Conservation (phyloP, 2,888 invertebrate genomes). For the Metellina segmentata region DNA sequence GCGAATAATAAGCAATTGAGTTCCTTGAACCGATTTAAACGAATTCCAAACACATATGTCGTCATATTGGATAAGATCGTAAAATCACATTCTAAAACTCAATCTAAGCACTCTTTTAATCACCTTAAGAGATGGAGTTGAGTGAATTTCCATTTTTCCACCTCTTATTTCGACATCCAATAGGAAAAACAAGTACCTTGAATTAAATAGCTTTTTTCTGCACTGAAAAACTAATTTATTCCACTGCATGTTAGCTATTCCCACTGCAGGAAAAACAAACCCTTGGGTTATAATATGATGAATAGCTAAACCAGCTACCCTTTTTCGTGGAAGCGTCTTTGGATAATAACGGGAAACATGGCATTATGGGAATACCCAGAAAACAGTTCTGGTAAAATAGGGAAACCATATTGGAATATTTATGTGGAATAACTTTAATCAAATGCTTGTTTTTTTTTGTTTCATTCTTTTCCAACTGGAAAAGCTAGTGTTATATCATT, state of each 20-base stretch:
- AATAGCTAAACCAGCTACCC: background rate
- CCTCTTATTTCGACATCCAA: too few species aligned
- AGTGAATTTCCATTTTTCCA: too few species aligned
- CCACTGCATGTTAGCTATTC: background rate
- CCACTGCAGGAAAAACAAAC: background rate
- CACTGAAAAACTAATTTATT: constrained; percentile 44
- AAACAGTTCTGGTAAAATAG: background rate
- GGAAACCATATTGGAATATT: background rate
- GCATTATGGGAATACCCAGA: background rate
- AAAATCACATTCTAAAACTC: too few species aligned
- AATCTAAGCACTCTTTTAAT: too few species aligned
- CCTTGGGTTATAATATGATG: background rate
- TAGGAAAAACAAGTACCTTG: constrained; percentile 4
- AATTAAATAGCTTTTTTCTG: background rate
- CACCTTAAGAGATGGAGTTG: too few species aligned
- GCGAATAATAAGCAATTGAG: too few species aligned
- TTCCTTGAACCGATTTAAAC: too few species aligned
- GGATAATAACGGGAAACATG: background rate
- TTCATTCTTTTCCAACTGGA: background rate
- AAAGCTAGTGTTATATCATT: too few species aligned
- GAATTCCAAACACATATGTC: too few species aligned
- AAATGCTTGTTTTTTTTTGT: background rate
- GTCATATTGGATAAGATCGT: too few species aligned
- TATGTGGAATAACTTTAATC: background rate
- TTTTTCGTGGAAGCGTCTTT: background rate